Conservation (phyloP, 2,797 vertebrate genomes). For the Amblyopsis hoosieri region DNA sequence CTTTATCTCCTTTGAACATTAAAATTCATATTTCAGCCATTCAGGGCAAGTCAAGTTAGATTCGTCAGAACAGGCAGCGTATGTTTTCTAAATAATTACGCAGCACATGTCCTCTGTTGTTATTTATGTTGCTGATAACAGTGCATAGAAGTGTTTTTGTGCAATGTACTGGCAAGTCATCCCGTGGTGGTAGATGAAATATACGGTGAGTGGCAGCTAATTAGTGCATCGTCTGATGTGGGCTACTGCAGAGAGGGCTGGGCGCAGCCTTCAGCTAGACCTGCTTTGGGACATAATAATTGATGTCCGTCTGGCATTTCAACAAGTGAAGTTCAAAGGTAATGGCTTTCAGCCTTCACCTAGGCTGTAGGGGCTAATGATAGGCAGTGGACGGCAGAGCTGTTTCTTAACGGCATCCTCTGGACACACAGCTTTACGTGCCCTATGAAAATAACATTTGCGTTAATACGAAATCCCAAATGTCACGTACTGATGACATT, state of each 20-base stretch:
- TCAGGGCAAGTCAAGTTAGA: not conserved
- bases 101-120: conserved; percentile 17
- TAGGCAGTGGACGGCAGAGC: conserved; percentile 51
- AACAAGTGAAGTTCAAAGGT: conserved; percentile 69
- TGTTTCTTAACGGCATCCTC: conserved; percentile 36
- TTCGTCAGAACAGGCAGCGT: conserved; percentile 1
- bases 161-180: conserved; percentile 15
- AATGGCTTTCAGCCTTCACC: conserved; percentile 53
- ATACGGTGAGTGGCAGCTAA: conserved; percentile 46
- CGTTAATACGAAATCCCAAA: not conserved
- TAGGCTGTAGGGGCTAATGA: conserved; percentile 66
- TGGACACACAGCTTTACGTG: conserved; percentile 26
- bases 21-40: not conserved
- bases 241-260: conserved; percentile 33
- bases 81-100: conserved; percentile 5
- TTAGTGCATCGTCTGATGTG: conserved; percentile 50
- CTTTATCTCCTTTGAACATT: not conserved
- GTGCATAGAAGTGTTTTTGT: not conserved
- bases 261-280: conserved; percentile 45
- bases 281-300: conserved; percentile 42
- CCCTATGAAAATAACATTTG: not conserved
- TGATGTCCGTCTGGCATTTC: conserved; percentile 60
- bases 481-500: not conserved
- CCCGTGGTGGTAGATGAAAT: conserved; percentile 26
- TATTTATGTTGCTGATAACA: conserved; percentile 2